These are phyloP conservation scores for Cosmia trapezina DNA, from an alignment of 2,888 invertebrate genomes.

Conservation along the genomic window DNA sequence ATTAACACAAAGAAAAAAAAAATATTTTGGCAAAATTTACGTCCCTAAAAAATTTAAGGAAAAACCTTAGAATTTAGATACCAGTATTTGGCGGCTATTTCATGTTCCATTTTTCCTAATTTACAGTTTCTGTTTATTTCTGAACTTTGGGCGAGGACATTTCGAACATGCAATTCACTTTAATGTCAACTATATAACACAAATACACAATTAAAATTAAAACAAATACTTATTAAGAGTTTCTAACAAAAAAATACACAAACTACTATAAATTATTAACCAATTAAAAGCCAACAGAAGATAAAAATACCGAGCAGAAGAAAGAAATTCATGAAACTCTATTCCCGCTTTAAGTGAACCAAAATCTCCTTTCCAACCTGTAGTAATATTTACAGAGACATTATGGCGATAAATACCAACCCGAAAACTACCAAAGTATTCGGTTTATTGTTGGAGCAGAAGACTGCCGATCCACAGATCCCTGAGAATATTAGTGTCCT, in stretches of 20 bases:
- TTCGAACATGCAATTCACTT: not conserved
- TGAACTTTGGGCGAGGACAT: not conserved
- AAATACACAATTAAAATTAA: not conserved
- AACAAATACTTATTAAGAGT: not conserved
- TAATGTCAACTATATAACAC: not conserved
- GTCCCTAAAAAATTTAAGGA: too few relatives aligned
- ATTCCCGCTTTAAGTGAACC: not conserved
- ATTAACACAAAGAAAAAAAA: too few relatives aligned
- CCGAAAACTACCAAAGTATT: slow-evolving; percentile 1
- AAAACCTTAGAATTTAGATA: too few relatives aligned
- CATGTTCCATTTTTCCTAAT: not conserved
- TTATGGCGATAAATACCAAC: not conserved
- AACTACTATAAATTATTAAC: not conserved
- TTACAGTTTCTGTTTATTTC: not conserved
- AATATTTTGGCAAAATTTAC: too few relatives aligned
- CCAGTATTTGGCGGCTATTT: not conserved
- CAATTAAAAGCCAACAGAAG: not conserved
- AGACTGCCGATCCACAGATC: slow-evolving; percentile 1
- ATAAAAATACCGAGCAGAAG: not conserved
- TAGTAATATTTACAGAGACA: slow-evolving; percentile 23
- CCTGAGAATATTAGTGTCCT: slow-evolving; percentile 22
- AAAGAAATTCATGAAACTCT: not conserved
- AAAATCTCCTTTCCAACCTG: slow-evolving; percentile 3
- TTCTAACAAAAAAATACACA: not conserved
- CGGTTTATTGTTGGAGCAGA: slow-evolving; percentile 18